Conservation (phyloP, 2,888 invertebrate genomes). For the Nephrotoma guestfalica region DNA sequence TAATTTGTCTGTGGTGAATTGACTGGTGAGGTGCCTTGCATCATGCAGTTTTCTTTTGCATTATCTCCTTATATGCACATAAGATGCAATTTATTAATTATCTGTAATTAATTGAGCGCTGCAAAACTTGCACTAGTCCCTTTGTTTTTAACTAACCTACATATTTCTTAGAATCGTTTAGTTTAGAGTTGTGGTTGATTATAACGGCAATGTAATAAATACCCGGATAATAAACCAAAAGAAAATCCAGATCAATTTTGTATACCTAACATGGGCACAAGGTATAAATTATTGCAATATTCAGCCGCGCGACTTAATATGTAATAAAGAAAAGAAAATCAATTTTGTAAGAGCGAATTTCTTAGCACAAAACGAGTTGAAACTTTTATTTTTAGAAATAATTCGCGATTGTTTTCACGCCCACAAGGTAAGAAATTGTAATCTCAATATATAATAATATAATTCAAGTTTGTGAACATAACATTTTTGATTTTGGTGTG, state of each 20-base stretch:
- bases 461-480: neutral
- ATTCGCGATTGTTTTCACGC: neutral
- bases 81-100: neutral
- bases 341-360: neutral
- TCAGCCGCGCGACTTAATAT: neutral
- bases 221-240: neutral
- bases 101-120: neutral
- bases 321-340: neutral
- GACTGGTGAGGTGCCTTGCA: neutral
- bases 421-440: neutral
- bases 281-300: neutral
- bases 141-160: neutral
- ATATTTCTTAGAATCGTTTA: too few species aligned
- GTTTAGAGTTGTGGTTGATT: neutral
- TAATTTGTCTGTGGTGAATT: neutral
- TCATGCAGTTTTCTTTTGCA: neutral
- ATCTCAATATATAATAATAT: neutral
- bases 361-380: neutral
- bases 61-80: neutral
- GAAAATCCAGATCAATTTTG: neutral
- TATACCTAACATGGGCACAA: neutral
- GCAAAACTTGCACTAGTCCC: neutral
- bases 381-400: neutral
- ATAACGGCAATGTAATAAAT: neutral
- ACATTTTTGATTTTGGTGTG: neutral